Evolutionary conservation across 2,797 vertebrate species (phyloP), one percentile per base, ranked within the genome.

Genomic region (Sebastes taczanowskii): DNA sequence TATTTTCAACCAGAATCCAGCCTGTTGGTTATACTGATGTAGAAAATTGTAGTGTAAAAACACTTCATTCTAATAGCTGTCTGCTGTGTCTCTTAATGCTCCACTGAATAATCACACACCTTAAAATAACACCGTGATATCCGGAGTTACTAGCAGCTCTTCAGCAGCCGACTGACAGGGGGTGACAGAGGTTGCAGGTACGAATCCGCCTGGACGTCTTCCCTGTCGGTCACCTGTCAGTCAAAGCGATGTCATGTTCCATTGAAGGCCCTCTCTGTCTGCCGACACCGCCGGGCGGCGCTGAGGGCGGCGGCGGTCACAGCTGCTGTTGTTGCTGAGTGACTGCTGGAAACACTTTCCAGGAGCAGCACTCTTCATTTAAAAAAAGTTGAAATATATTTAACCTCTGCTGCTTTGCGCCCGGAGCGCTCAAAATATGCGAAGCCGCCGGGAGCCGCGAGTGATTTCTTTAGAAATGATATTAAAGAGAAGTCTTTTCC

Each of bases 401-500:
- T 86, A 86, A 84, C 83, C 85, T 89, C 65, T 64, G 80, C 6
- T 59, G 77, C 73, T 82, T 27, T 62, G 69, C 7, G 49, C 42
- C 68, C 76, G 0, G 22, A 78, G 34, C 11, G 49, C 62, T 84
- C 55, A 20, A 70, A 64, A 69, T 73, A 64, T 49, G 72, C 32
- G 1, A 63, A 62, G 49, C 80, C 62, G 7, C 29, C 30, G 32
- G 71, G 76, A 82, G 75, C 73, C 13, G 66, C 66, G 5, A 78
- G 65, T 63, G 77, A 85, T 80, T 89, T 77, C 79, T 87, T 87
- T 77, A 82, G 83, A 88, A 85, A 84, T 7, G 0, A 84, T 87
- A 81, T 88, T 83, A 87, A 88, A 84, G 75, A 77, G 79, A 81
- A 85, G 86, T 88, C 70, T 71, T 82, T 65, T 82, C 74, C 78